Conservation (phyloP, 1,140 invertebrate genomes). For the Medauroidea extradentata region DNA sequence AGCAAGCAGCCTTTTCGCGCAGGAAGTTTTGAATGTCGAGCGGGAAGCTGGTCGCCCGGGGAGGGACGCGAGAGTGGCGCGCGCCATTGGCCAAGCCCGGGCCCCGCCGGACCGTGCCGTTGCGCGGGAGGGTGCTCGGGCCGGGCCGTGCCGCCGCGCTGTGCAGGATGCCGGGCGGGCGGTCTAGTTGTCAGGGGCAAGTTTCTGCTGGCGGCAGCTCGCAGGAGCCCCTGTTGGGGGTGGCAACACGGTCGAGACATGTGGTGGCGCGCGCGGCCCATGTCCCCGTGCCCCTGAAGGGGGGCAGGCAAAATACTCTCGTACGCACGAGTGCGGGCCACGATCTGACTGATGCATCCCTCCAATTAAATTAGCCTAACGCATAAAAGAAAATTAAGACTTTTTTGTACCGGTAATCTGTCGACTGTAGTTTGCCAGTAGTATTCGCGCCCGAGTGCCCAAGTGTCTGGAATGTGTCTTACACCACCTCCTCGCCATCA, state of each 20-base stretch:
- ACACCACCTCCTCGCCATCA: slow-evolving; percentile 13
- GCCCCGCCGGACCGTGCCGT: slow-evolving; percentile 3
- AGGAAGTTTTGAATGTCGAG: no score
- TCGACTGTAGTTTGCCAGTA: no score
- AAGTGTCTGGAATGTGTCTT: not conserved
- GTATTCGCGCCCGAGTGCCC: not conserved
- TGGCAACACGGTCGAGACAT: not conserved
- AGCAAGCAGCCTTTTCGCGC: no score
- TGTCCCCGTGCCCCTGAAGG: not conserved
- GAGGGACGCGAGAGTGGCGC: no score
- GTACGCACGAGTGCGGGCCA: no score
- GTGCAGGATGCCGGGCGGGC: slow-evolving; percentile 8
- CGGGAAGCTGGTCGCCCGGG: no score
- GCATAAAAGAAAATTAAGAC: no score
- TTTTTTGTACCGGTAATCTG: no score
- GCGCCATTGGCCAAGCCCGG: not conserved
- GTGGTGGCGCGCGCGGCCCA: not conserved
- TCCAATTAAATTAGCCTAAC: no score
- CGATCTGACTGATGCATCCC: no score
- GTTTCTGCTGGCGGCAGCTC: not conserved
- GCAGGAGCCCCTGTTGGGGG: not conserved
- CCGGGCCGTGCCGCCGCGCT: not conserved
- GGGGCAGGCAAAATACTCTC: no score
- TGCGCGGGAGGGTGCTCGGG: not conserved
- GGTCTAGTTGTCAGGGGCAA: slow-evolving; percentile 14